Evolutionary conservation across 2,113 vertebrate species (phyloP).

Genomic region (Psittacara wagleri): DNA sequence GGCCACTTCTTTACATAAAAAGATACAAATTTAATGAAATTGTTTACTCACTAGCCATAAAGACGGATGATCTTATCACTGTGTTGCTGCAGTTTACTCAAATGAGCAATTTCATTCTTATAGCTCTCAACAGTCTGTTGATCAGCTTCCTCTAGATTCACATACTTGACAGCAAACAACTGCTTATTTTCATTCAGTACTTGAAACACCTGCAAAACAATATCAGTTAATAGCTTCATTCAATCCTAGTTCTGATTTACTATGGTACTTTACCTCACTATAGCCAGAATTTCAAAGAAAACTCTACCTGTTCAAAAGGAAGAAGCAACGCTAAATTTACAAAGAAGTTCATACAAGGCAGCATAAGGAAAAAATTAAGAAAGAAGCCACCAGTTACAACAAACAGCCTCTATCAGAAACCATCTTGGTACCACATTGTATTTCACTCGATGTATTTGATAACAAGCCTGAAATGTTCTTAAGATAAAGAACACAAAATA

Average conservation of each 20-base stretch:
- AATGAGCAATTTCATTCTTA: constrained; percentile 94
- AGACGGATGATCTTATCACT: constrained; percentile 97
- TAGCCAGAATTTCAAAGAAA: neutral
- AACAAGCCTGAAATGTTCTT: neutral
- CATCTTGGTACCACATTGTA: neutral
- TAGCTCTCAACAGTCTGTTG: constrained; percentile 90
- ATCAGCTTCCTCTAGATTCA: constrained; percentile 92
- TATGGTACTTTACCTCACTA: neutral
- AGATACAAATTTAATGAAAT: neutral
- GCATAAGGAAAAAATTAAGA: neutral
- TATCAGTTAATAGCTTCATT: neutral
- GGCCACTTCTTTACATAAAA: neutral
- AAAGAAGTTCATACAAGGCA: neutral
- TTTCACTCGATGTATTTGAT: neutral
- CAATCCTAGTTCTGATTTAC: neutral
- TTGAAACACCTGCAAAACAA: constrained; percentile 86
- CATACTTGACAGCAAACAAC: constrained; percentile 91
- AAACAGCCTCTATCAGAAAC: neutral
- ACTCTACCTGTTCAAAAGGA: neutral
- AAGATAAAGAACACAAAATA: neutral
- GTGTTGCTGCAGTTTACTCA: constrained; percentile 91
- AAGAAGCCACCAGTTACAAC: neutral
- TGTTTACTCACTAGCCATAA: constrained; percentile 88
- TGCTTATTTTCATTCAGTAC: constrained; percentile 92
- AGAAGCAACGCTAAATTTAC: neutral